Evolutionary conservation across 2,113 vertebrate genomes (phyloP), one percentile per base, ranked within the genome.

Genomic region (Pelecanoides urinatrix): DNA sequence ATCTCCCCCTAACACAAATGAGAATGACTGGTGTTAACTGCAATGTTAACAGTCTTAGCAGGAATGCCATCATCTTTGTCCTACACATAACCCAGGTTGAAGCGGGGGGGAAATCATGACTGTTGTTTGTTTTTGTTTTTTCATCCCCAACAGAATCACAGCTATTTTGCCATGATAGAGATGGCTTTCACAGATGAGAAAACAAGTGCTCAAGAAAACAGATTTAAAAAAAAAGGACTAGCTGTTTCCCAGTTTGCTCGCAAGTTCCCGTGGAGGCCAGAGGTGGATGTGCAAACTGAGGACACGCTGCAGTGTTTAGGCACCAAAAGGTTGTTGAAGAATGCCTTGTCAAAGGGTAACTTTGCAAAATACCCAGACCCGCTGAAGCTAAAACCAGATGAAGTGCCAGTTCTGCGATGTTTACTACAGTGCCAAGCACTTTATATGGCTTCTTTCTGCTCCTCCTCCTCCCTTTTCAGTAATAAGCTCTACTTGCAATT

Each of bases 361-460:
- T 82, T 73, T 22, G 44, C 75, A 84, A 83, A 92, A 61, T 22
- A 38, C 73, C 45, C 56, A 49, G 45, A 52, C 3, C 20, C 17
- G 10, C 12, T 40, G 55, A 80, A 86, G 52, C 22, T 44, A 71
- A 53, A 82, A 66, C 25, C 47, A 77, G 65, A 34, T 52, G 44
- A 74, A 26, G 14, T 34, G 34, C 73, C 76, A 66, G 49, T 59
- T 81, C 23, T n/a, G 58, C 0, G 7, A 40, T 30, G 27, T 49
- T 68, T 67, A 25, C 30, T 77, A 32, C 73, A 61, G 47, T 42
- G 86, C 52, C 58, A 47, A 68, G 84, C 58, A 53, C 18, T 55
- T 70, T 38, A 26, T 72, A 94, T 87, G 93, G 95, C 89, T 96
- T 92, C 68, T 91, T 82, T 49, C 55, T 85, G 61, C 32, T 75